Percentiles rank a stretch among this genome's conserved stretches.
Conservation (phyloP, 35 echinoderm and acorn worm genomes). For the Apostichopus parvimensis region DNA sequence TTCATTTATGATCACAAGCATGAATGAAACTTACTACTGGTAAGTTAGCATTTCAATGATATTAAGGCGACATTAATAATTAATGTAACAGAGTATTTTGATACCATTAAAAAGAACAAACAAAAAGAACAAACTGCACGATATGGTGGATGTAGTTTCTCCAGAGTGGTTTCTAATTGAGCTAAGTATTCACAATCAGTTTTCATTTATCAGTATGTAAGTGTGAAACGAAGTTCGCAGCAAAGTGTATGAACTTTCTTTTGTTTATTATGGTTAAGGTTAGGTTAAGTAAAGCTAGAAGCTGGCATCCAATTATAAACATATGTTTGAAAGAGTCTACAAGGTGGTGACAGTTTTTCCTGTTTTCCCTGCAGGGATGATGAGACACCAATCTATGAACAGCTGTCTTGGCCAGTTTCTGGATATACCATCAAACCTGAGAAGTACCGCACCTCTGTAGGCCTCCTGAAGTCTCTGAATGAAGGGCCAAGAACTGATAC, state of each 20-base stretch:
- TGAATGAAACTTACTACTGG: conserved; percentile 94
- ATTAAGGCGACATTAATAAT: too few species aligned
- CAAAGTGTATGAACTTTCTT: too few species aligned
- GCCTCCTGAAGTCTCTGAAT: conserved; percentile 3
- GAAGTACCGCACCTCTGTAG: conserved; percentile 69
- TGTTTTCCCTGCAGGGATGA: conserved; percentile 70
- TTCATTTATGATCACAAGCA: conserved; percentile 67
- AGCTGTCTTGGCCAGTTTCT: conserved; percentile 73
- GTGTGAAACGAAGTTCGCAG: too few species aligned
- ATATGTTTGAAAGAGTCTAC: too few species aligned
- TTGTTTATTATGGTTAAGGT: too few species aligned
- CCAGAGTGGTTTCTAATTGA: not conserved
- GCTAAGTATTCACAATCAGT: not conserved
- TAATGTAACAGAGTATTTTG: too few species aligned
- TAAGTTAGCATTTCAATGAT: conserved; percentile 27
- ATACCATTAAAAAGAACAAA: not conserved
- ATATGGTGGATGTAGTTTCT: not conserved
- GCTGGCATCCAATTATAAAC: too few species aligned
- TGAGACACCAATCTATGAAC: conserved; percentile 86
- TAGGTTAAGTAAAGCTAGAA: too few species aligned
- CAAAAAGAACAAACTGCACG: not conserved
- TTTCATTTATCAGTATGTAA: not conserved
- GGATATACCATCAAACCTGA: conserved; percentile 84
- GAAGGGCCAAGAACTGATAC: not conserved
- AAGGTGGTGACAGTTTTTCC: not conserved